Evolutionary conservation across 2,888 invertebrate species (phyloP), one percentile per base, ranked within the genome.

Genomic region (Napeogenes inachia): DNA sequence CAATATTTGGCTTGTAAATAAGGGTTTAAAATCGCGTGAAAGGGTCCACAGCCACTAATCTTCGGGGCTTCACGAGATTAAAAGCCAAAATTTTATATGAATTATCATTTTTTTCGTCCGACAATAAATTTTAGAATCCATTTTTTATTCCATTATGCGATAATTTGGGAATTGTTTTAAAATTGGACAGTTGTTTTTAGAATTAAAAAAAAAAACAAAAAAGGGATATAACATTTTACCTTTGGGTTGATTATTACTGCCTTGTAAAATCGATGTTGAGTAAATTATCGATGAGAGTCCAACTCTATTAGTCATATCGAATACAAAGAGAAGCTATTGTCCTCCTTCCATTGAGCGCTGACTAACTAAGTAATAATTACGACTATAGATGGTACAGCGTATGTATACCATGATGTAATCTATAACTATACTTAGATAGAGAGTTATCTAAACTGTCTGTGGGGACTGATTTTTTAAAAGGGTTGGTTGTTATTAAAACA

Each of bases 241-340:
- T 42, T 10, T 3, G 21, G 21, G 21, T 10, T 42, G 1, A 42
- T 3, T 10, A 42, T 42, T 42, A 10, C 3, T 42, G 42, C 8
- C 8, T 42, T 10, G 10, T 42, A 42, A 42, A 42, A 42, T 10
- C 10, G 21, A n/a, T 54, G 21, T 13, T 35, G 21, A 12, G 38
- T 13, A 55, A 21, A 61, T 13, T 42, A 63, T 60, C 55, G 60
- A 58, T 13, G 55, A 60, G 13, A 2, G n/a, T 50, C 56, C 67
- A 47, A 60, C 65, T 32, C 72, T 68, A 68, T 59, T 68, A 69
- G 70, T 70, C 69, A 66, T 65, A 74, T 70, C 69, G 68, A 71
- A 71, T 71, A 72, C 71, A 68, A 73, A 68, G 68, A 65, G 58
- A 59, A 56, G 58, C 59, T 57, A 63, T 66, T 66, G 65, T 66